Evolutionary conservation across 2,888 invertebrate genomes (phyloP).

Genomic region (Itoplectis maculator): DNA sequence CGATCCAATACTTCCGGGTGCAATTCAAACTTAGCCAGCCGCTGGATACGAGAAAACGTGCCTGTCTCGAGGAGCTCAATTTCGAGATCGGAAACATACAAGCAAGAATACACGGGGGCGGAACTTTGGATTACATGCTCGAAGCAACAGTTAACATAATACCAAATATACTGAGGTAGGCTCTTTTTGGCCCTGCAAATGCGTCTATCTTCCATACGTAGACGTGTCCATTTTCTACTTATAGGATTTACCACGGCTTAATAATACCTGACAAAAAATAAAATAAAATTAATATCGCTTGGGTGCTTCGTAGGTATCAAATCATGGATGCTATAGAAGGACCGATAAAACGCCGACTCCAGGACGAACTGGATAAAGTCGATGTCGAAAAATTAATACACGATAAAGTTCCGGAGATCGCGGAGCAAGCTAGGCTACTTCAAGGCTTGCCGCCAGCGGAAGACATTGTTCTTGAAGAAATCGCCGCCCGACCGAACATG

Average conservation of each 20-base stretch:
- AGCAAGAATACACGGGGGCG: conserved; percentile 93
- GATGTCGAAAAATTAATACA: conserved; percentile 91
- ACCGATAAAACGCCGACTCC: conserved; percentile 90
- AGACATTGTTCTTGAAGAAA: conserved; percentile 77
- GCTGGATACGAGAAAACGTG: conserved; percentile 90
- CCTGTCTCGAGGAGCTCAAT: conserved; percentile 90
- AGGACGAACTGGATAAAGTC: conserved; percentile 90
- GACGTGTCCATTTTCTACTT: no score
- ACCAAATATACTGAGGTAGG: conserved; percentile 91
- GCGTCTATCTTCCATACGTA: no score
- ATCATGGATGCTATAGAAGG: conserved; percentile 94
- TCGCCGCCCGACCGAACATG: conserved; percentile 67
- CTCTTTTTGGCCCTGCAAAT: no score
- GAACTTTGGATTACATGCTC: conserved; percentile 93
- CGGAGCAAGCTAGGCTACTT: conserved; percentile 85
- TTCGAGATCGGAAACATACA: conserved; percentile 94
- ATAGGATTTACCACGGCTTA: no score
- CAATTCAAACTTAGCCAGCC: conserved; percentile 90
- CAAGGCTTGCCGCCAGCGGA: conserved; percentile 76
- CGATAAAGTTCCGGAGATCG: conserved; percentile 89
- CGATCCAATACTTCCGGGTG: conserved; percentile 91
- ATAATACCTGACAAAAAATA: no score
- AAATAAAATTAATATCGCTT: background rate
- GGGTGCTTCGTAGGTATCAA: conserved; percentile 86
- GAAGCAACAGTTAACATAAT: conserved; percentile 93